Conservation (phyloP, 1,140 invertebrate species). For the Ceratosolen solmsi region DNA sequence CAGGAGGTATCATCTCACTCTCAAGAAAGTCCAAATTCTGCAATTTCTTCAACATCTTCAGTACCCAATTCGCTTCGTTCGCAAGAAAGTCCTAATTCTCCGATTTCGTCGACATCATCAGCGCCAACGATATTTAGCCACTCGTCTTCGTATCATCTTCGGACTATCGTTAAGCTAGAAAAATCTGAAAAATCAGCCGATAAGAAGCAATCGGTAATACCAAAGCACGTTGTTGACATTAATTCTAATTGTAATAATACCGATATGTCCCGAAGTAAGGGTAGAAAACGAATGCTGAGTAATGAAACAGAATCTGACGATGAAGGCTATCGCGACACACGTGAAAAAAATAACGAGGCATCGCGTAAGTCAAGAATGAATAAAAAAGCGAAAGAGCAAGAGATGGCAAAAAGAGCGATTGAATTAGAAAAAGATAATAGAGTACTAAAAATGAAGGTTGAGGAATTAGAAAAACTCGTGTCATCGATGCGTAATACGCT, state of each 20-base stretch:
- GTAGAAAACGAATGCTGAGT: constrained; percentile 54
- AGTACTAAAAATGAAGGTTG: constrained; percentile 70
- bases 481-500: constrained; percentile 70
- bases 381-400: constrained; percentile 79
- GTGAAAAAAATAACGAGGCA: constrained; percentile 85
- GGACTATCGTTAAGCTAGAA: background rate
- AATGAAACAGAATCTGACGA: constrained; percentile 59
- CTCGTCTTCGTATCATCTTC: background rate
- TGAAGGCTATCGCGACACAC: constrained; percentile 76
- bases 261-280: constrained; percentile 35
- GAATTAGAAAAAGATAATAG: constrained; percentile 71
- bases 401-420: constrained; percentile 64
- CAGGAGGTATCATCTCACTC: background rate
- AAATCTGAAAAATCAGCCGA: constrained; percentile 4
- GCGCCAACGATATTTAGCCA: background rate
- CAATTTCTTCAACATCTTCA: constrained; percentile 7
- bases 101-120: constrained; percentile 9
- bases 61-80: background rate
- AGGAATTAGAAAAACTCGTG: constrained; percentile 73
- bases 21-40: constrained; percentile 12
- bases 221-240: background rate
- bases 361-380: constrained; percentile 82
- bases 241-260: background rate
- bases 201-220: constrained; percentile 7
- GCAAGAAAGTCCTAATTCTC: constrained; percentile 10